These are phyloP conservation scores for Cantharis rufa DNA, from an alignment of 2,888 invertebrate species.

Conservation along the genomic window DNA sequence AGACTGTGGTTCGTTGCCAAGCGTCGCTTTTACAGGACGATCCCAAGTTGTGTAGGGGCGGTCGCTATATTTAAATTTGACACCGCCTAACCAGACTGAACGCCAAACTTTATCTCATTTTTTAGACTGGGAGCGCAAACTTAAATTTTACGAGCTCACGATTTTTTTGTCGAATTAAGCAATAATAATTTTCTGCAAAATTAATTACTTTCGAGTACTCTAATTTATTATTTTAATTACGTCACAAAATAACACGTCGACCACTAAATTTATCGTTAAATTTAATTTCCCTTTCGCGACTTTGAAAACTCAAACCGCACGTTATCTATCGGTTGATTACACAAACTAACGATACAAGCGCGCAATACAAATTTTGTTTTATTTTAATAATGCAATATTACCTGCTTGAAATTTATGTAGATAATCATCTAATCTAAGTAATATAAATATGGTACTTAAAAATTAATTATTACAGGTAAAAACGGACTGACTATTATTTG, in stretches of 20 bases:
- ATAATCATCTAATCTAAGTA: too few species aligned
- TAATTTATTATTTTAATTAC: neutral
- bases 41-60: constrained; percentile 31
- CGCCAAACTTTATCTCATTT: neutral
- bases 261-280: too few species aligned
- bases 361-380: neutral
- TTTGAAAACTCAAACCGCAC: too few species aligned
- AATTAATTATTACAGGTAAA: too few species aligned
- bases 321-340: neutral
- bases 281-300: neutral
- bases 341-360: neutral
- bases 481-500: too few species aligned
- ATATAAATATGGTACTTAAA: too few species aligned
- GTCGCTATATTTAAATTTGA: constrained; percentile 25
- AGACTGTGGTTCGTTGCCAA: constrained; percentile 31
- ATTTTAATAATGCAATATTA: too few species aligned
- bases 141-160: neutral
- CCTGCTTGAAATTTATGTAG: too few species aligned
- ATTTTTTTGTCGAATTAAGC: neutral
- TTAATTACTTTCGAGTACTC: neutral
- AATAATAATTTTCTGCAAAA: neutral
- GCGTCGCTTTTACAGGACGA: constrained; percentile 29
- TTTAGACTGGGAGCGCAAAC: neutral
- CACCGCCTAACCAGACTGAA: neutral
- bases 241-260: neutral